Evolutionary conservation across 37 sponge, comb jelly and placozoan species (phyloP), one percentile per base, ranked within the genome.

Genomic region (Mnemiopsis leidyi): DNA sequence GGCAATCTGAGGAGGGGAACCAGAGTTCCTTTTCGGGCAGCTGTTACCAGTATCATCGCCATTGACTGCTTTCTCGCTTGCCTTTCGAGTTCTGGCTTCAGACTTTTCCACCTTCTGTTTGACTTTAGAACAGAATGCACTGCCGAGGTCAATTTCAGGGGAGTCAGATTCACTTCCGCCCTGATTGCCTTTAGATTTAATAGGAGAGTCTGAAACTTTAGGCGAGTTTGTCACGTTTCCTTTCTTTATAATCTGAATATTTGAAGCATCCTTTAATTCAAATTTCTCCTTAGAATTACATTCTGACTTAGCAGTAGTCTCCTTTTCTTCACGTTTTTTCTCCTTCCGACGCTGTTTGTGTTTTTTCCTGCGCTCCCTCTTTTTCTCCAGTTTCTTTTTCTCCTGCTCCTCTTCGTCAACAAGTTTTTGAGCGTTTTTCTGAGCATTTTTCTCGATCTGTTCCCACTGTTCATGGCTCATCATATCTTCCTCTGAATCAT

Each of bases 241-340:
- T 25, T 38, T 38, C 30, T 40, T 40, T 36, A 40, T 40, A 0
- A 40, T 85, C 2, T 85, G 61, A 39, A 40, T 25, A n/a, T 28
- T 38, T 23, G 90, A 38, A 38, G 48, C 38, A 38, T 85, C 90
- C 39, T 40, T 38, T 16, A 39, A 3, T 40, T 85, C 90, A 39
- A 39, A 85, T 40, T 40, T 40, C 3, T 85, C 90, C 23, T 82
- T 34, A 34, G 26, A 31, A 31, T 26, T 9, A 18, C 20, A 1
- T 1, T 85, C 61, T 9, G 40, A 13, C 24, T 85, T 85, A 21
- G 90, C 21, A n/a, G n/a, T 85, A 16, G 25, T 25, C 29, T 85
- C 90, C 35, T 85, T 85, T 26, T 85, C 90, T 37, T 85, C 90
- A 20, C 90, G 32, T 39, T 85, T 85, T 61, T 85, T 85, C 30